Base-by-base conservation (phyloP, 2,888 invertebrate species). In the Neoascia interrupta region DNA sequence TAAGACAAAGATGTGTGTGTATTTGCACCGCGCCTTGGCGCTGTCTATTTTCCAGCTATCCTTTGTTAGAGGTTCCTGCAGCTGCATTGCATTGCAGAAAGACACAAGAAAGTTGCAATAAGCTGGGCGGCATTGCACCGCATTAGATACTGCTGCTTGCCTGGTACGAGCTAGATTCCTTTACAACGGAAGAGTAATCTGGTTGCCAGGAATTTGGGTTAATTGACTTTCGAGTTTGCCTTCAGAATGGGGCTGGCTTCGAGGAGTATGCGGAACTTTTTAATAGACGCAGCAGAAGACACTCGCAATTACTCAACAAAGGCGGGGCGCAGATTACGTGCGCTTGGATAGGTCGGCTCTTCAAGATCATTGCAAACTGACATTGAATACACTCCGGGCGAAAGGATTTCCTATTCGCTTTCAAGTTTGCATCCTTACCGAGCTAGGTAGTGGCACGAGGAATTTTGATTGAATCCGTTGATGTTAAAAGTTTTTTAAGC, bases 181-280 rank as follows among this genome's bases (percentile, higher is more conserved):
- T 54, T 13, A 43, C 13, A 18, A 18, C 21, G 15, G 18, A 37
- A 36, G 16, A 58, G 51, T 58, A 58, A 53, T 63, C 45, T 64
- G 23, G 58, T 21, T 70, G 1, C 13, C 26, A 60, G 63, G 63
- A 64, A 76, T 70, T 58, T 58, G 11, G 70, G 70, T 70, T 76
- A 76, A 70, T 76, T 70, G 70, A 70, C 70, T 64, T 76, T 76
- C 70, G 28, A 76, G 63, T 75, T 75, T 63, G 23, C 47, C 21
- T 56, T 11, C 23, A 60, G 36, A 18, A 31, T 26, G 13, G 19
- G 8, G 41, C 13, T 60, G 19, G 16, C 26, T 11, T 47, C 19
- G 28, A 39, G 18, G 23, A 63, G 53, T 16, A 18, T 6, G 8
- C 3, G 4, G 5, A 75, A 69, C 49, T 63, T 75, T 69, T 75